Evolutionary conservation across 2,113 vertebrate genomes (phyloP), one percentile per base, ranked within the genome.

Genomic region (Atlantisia rogersi): DNA sequence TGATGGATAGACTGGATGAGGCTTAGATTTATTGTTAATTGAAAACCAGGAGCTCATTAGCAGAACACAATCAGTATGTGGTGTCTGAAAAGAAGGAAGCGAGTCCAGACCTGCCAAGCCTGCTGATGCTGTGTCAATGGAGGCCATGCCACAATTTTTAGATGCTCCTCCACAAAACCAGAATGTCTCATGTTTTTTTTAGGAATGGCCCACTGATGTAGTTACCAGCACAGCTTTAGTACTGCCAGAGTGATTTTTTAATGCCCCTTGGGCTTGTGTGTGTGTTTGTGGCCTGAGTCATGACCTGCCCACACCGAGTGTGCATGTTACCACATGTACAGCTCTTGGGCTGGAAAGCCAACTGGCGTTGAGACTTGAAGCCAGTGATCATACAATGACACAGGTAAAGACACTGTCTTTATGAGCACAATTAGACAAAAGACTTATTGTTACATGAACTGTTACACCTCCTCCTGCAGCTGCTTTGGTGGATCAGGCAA

Each of bases 251-350:
- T 1, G 5, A 16, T 40, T 63, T 91, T 73, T 58, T 90, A 15
- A 46, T 90, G n/a, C 10, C 28, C 16, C 5, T 60, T 48, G 28
- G 62, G 37, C 70, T 29, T 46, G 4, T 52, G 12, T 28, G 29
- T 50, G 24, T 24, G 11, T 42, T 9, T 69, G 25, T 73, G 64
- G 25, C 52, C 56, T 70, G 39, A 81, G 13, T 8, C 15, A 50
- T 39, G 29, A 74, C 9, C 29, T 13, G 18, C 11, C 12, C 48
- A 44, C 5, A 1, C 3, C 8, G 37, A 40, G 11, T 1, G 4
- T 42, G 35, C 17, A 4, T 6, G 21, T 52, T 42, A 25, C 40
- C 28, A 50, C 16, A 19, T 2, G 2, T 10, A n/a, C 9, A 64
- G 46, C 37, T 40, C 32, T 70, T 26, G 52, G 19, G 59, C 50